A percentile compares a stretch with the other conserved stretches of the same genome.
These are phyloP conservation scores for Periophthalmus magnuspinnatus DNA, from an alignment of 2,797 vertebrate genomes.

Conservation along the genomic window DNA sequence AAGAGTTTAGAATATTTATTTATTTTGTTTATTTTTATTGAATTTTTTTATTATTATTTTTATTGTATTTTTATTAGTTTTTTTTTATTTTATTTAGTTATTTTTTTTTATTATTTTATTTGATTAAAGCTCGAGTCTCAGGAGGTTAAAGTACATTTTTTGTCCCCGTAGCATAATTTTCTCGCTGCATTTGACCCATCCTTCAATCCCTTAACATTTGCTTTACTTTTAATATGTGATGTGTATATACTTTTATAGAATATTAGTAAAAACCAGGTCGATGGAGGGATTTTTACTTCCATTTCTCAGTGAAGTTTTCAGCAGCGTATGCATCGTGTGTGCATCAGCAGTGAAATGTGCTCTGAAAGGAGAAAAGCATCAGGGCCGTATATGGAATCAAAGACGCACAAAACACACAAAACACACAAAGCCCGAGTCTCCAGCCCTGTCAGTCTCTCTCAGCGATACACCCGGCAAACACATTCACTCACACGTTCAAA, in stretches of 20 bases:
- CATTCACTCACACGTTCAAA: constrained; percentile 6
- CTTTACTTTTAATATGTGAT: no score
- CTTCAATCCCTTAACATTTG: no score
- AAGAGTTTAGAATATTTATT: no score
- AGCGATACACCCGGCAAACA: constrained; percentile 20
- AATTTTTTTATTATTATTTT: no score
- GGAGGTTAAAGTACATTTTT: no score
- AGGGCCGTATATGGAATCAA: constrained; percentile 33
- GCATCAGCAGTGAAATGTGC: neutral
- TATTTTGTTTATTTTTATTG: no score
- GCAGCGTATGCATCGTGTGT: neutral
- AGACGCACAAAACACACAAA: constrained; percentile 34
- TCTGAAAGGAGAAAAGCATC: neutral
- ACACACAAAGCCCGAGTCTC: constrained; percentile 45
- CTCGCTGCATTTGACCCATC: no score
- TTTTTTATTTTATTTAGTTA: no score
- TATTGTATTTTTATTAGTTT: no score
- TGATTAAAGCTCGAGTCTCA: no score
- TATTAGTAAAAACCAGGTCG: neutral
- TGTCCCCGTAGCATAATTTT: no score
- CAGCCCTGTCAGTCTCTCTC: constrained; percentile 27
- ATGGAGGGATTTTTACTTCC: neutral
- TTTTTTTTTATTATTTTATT: no score
- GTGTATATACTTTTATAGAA: neutral
- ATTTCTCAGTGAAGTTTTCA: neutral